Percentiles rank a stretch among this genome's conserved stretches.
Conservation (phyloP, 2,888 invertebrate species). For the Drosophila siamana region DNA sequence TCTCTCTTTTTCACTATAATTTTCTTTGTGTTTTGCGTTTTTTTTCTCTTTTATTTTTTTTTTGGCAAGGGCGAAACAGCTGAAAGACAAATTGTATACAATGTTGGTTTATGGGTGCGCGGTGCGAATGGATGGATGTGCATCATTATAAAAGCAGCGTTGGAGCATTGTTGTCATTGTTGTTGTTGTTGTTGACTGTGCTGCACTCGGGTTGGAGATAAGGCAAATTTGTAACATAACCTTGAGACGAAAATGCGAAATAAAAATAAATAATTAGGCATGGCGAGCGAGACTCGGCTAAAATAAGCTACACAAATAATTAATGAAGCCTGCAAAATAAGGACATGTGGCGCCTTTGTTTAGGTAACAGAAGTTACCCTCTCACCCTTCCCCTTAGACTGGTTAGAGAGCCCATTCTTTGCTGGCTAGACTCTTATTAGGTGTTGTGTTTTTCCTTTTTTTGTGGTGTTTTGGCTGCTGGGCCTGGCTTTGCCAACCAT, state of each 20-base stretch:
- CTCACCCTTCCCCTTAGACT: not conserved
- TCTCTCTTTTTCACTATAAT: not conserved
- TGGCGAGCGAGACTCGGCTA: conserved; percentile 25
- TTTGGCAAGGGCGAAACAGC: conserved; percentile 28
- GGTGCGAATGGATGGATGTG: conserved; percentile 58
- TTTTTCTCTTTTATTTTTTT: not conserved
- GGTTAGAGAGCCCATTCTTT: not conserved
- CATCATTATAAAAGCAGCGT: conserved; percentile 52
- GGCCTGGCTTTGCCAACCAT: conserved; percentile 41
- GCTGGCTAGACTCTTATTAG: not conserved
- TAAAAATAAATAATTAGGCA: conserved; percentile 58
- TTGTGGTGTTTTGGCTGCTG: conserved; percentile 36
- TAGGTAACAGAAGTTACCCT: conserved; percentile 60
- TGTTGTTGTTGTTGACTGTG: conserved; percentile 11
- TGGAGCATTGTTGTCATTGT: conserved; percentile 14
- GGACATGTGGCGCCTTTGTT: conserved; percentile 72
- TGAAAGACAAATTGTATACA: conserved; percentile 50
- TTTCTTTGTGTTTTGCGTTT: not conserved
- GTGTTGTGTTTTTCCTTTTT: conserved; percentile 18
- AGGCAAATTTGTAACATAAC: conserved; percentile 32
- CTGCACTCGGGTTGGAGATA: conserved; percentile 30
- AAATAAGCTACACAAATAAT: conserved; percentile 69
- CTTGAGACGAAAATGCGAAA: conserved; percentile 49
- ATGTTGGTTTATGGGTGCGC: conserved; percentile 50
- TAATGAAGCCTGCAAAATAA: conserved; percentile 60